phyloP scores from a whole-genome alignment of 2,113 vertebrate species.

The Rhabdomys dilectus region DNA sequence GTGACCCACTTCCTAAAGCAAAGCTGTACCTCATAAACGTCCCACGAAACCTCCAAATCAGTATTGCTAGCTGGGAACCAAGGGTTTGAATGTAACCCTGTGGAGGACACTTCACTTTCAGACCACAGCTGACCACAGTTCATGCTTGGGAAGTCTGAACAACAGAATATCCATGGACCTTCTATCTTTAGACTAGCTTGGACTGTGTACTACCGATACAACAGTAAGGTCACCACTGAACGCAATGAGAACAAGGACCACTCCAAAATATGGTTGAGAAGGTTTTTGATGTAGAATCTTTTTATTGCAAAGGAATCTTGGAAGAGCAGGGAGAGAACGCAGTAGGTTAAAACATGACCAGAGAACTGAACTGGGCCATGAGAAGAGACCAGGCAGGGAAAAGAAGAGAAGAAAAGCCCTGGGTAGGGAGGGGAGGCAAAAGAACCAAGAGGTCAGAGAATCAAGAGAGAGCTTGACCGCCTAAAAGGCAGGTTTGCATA shows the following conservation, averaged over 20 bases:
- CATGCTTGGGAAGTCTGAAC: conserved; percentile 25
- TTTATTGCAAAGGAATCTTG: background rate
- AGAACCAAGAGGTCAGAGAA: background rate
- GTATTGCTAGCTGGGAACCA: background rate
- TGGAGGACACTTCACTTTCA: background rate
- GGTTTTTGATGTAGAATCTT: background rate
- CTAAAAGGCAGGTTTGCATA: background rate
- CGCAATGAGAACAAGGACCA: background rate
- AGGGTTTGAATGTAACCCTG: background rate
- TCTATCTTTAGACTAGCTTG: conserved; percentile 9
- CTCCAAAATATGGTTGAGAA: background rate
- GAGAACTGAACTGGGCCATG: background rate
- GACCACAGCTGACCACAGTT: background rate
- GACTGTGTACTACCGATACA: background rate
- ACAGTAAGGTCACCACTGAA: background rate
- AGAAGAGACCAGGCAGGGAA: background rate
- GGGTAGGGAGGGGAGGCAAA: background rate
- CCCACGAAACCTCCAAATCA: background rate
- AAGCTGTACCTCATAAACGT: background rate
- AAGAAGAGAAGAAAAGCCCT: background rate
- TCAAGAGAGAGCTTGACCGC: background rate
- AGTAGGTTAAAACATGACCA: background rate
- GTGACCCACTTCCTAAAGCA: background rate
- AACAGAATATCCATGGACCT: background rate
- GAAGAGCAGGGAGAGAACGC: background rate